A percentile compares a stretch with the other conserved stretches of the same genome.
Conservation (phyloP, 2,888 invertebrate genomes). For the Hirudinaria manillensis region DNA sequence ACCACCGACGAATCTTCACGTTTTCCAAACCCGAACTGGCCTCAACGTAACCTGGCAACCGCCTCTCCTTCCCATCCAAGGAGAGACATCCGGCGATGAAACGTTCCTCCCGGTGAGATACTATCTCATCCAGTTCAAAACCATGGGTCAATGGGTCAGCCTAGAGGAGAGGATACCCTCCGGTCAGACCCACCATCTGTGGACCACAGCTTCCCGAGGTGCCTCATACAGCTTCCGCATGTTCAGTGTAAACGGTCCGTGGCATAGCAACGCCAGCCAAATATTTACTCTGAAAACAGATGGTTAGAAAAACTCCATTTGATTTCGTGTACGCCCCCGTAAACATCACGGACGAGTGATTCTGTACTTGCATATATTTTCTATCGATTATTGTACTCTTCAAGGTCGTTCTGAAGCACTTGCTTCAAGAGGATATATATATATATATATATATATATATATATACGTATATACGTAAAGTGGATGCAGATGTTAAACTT, state of each 20-base stretch:
- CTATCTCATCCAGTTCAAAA: constrained; percentile 9
- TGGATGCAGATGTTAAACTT: too few relatives aligned
- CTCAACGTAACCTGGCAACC: constrained; percentile 25
- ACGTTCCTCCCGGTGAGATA: not conserved
- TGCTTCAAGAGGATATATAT: too few relatives aligned
- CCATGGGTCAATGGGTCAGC: not conserved
- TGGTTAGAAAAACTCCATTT: not conserved
- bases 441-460: too few relatives aligned
- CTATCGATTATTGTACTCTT: too few relatives aligned
- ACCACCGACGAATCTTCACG: constrained; percentile 13
- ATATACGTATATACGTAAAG: too few relatives aligned
- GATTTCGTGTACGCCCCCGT: too few relatives aligned
- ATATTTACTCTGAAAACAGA: constrained; percentile 14
- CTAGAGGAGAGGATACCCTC: constrained; percentile 11
- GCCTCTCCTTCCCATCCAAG: not conserved
- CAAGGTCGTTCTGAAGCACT: too few relatives aligned
- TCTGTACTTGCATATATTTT: too few relatives aligned
- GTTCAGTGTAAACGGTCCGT: constrained; percentile 13
- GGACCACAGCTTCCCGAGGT: constrained; percentile 38
- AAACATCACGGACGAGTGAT: too few relatives aligned
- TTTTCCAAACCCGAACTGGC: constrained; percentile 4
- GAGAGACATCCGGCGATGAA: not conserved
- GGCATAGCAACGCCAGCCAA: constrained; percentile 14
- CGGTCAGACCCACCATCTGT: constrained; percentile 32
- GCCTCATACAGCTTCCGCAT: constrained; percentile 37